These are phyloP conservation scores for Leptura quadrifasciata DNA, from an alignment of 2,888 invertebrate species.

Conservation along the genomic window DNA sequence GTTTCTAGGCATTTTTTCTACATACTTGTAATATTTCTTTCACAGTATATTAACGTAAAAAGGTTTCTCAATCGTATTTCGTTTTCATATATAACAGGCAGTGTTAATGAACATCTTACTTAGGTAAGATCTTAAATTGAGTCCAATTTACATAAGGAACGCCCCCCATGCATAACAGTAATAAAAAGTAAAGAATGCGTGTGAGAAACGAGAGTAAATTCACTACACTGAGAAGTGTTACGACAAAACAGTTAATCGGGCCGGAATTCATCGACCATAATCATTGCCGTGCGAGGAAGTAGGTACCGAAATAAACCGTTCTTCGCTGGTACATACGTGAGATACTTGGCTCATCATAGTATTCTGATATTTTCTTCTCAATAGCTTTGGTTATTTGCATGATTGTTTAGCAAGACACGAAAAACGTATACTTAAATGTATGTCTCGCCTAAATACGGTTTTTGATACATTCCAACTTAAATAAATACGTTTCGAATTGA, in stretches of 20 bases:
- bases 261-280: conserved; percentile 8
- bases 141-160: conserved; percentile 1
- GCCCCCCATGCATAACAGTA: conserved; percentile 18
- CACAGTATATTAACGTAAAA: no score
- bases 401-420: not conserved
- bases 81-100: no score
- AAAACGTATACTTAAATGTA: not conserved
- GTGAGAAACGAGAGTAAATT: conserved; percentile 38
- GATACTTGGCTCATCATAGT: not conserved
- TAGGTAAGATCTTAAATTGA: not conserved
- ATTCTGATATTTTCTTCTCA: not conserved
- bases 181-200: conserved; percentile 36
- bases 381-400: not conserved
- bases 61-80: no score
- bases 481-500: not conserved
- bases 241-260: conserved; percentile 19
- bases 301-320: conserved; percentile 13
- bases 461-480: not conserved
- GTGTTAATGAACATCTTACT: not conserved
- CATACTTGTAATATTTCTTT: no score
- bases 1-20: no score
- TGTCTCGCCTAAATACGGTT: not conserved
- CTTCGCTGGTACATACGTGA: not conserved
- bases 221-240: conserved; percentile 28
- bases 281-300: conserved; percentile 1